Conservation (phyloP, 1,140 invertebrate genomes). For the Anastrepha obliqua region DNA sequence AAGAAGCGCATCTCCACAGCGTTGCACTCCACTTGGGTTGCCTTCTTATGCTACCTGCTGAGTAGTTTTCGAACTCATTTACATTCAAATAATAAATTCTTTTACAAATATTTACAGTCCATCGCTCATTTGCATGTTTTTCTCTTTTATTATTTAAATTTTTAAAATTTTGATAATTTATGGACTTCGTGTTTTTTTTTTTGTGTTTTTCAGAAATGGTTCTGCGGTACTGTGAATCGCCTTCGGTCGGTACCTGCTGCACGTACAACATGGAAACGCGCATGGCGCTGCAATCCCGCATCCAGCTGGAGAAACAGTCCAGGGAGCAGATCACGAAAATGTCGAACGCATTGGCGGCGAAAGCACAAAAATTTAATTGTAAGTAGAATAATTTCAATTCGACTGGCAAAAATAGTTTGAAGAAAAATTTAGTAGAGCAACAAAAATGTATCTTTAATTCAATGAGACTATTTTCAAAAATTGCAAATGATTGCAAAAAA, state of each 20-base stretch:
- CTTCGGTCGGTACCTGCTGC: slow-evolving; percentile 72
- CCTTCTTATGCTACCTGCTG: too few relatives aligned
- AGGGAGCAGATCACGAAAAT: slow-evolving; percentile 74
- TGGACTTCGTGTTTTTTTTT: slow-evolving; percentile 47
- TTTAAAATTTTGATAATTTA: slow-evolving; percentile 1
- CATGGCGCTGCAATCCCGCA: slow-evolving; percentile 71
- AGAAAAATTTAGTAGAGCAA: too few relatives aligned
- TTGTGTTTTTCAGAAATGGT: slow-evolving; percentile 65
- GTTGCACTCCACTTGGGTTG: background rate
- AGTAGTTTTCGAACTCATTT: background rate
- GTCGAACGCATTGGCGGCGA: slow-evolving; percentile 73
- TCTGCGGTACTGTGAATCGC: slow-evolving; percentile 70
- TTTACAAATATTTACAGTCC: background rate
- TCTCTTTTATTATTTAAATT: background rate
- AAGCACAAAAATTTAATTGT: slow-evolving; percentile 77
- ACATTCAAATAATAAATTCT: background rate
- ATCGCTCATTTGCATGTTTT: background rate
- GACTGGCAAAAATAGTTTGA: too few relatives aligned
- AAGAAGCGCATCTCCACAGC: background rate
- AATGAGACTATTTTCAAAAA: too few relatives aligned
- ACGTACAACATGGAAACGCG: slow-evolving; percentile 72
- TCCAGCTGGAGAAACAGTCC: slow-evolving; percentile 68
- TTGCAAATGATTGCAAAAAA: too few relatives aligned
- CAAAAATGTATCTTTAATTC: too few relatives aligned
- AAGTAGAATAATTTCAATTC: slow-evolving; percentile 60